Percentiles rank a stretch among this genome's conserved stretches.
phyloP scores from a whole-genome alignment of 2,113 vertebrate species.

The Actinemys pallida region DNA sequence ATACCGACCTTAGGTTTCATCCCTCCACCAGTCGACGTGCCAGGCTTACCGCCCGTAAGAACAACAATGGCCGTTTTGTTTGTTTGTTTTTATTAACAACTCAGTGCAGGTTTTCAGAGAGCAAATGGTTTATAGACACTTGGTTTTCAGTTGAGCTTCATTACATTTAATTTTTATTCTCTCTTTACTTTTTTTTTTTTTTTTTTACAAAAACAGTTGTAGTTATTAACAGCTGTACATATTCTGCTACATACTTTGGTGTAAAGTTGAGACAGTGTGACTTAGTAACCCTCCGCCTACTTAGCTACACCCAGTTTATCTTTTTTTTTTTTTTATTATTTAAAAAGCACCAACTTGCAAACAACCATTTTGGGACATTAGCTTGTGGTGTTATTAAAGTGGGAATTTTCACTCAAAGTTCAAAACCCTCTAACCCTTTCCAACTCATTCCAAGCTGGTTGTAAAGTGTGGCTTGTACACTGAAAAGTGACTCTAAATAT shows the following conservation, averaged over 20 bases:
- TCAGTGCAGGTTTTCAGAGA: background rate
- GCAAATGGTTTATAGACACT: background rate
- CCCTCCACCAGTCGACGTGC: background rate
- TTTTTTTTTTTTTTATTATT: background rate
- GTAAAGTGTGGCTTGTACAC: background rate
- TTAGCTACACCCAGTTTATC: background rate
- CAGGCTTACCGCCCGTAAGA: rapidly evolving
- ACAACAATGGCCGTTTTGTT: background rate
- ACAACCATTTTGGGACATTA: rapidly evolving
- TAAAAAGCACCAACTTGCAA: background rate
- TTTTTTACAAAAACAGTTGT: slow-evolving; percentile 24
- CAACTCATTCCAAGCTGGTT: rapidly evolving
- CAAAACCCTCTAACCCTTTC: background rate
- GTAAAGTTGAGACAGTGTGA: slow-evolving; percentile 76
- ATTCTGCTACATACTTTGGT: slow-evolving; percentile 90
- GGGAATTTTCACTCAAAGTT: rapidly evolving
- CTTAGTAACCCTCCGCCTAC: slow-evolving; percentile 11
- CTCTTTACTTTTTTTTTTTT: background rate
- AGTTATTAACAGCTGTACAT: slow-evolving; percentile 83
- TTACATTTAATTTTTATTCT: slow-evolving; percentile 42
- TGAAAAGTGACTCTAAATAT: rapidly evolving
- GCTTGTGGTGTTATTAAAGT: rapidly evolving
- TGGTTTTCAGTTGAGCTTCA: background rate
- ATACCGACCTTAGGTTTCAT: background rate
- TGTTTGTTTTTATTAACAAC: background rate